Conservation (phyloP, 2,888 invertebrate species). For the Eristalis tenax region DNA sequence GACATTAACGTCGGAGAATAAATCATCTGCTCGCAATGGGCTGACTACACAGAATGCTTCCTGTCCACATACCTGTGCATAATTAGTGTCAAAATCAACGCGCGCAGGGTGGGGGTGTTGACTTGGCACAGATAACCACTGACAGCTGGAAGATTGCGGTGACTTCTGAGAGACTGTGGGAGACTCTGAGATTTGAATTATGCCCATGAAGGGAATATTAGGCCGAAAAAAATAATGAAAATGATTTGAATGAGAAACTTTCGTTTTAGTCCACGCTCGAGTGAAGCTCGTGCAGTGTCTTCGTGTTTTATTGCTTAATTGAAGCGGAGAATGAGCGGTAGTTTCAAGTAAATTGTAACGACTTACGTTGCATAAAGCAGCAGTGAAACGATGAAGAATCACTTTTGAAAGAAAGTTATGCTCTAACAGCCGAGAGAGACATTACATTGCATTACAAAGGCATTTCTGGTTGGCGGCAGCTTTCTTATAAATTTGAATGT, state of each 20-base stretch:
- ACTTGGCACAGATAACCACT: background rate
- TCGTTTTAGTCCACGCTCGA: conserved; percentile 16
- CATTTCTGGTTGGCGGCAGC: too few relatives aligned
- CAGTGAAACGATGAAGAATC: background rate
- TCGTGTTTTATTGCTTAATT: conserved; percentile 27
- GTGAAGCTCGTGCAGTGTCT: conserved; percentile 21
- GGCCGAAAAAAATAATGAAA: background rate
- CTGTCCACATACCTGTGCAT: background rate
- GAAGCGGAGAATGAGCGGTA: conserved; percentile 15
- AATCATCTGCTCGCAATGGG: background rate
- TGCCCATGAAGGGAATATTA: background rate
- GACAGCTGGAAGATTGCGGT: background rate
- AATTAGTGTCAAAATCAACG: too few relatives aligned
- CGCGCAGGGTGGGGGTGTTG: background rate
- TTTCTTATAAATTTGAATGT: too few relatives aligned
- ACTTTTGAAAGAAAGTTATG: conserved; percentile 19
- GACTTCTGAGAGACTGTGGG: too few relatives aligned
- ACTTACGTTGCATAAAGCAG: conserved; percentile 14
- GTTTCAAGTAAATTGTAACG: background rate
- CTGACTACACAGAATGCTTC: background rate
- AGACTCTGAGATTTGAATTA: too few relatives aligned
- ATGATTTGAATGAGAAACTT: background rate
- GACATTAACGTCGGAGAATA: too few relatives aligned
- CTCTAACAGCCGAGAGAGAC: background rate
- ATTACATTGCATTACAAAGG: background rate